phyloP scores from a whole-genome alignment of 2,797 vertebrate species.

The Anguilla anguilla region DNA sequence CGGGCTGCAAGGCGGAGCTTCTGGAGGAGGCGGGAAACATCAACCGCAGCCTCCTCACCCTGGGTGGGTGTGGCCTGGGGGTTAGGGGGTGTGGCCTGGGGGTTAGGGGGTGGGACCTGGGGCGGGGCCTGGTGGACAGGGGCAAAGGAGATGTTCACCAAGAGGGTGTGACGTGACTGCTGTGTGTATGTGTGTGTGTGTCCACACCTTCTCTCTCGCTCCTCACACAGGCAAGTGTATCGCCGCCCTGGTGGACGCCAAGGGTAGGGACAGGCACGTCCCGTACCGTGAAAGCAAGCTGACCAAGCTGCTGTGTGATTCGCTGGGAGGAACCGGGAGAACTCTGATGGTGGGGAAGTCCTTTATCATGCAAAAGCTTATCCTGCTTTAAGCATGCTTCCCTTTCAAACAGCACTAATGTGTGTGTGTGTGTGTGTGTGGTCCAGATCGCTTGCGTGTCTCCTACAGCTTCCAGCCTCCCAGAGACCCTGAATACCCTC shows the following conservation, averaged over 20 bases:
- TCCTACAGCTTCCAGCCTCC: conserved; percentile 64
- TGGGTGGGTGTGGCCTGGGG: conserved; percentile 56
- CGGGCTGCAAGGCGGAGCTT: conserved; percentile 61
- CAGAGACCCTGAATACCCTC: conserved; percentile 72
- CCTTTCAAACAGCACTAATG: background rate
- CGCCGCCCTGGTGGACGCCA: conserved; percentile 68
- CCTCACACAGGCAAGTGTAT: conserved; percentile 71
- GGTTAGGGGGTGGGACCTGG: no score
- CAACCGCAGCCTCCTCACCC: conserved; percentile 75
- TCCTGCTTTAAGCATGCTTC: background rate
- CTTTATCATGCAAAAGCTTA: background rate
- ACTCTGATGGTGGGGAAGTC: conserved; percentile 68
- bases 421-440: background rate
- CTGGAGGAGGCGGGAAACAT: conserved; percentile 72
- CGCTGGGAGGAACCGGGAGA: conserved; percentile 64
- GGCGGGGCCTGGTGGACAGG: no score
- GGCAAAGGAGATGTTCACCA: no score
- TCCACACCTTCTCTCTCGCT: background rate
- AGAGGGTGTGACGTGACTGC: background rate
- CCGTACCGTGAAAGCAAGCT: conserved; percentile 78
- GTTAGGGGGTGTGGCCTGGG: background rate
- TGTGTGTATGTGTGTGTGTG: no score
- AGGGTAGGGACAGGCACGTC: conserved; percentile 63
- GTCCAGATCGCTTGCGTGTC: conserved; percentile 32
- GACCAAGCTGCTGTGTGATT: conserved; percentile 71